Percentiles rank a stretch among this genome's conserved stretches.
Evolutionary conservation across 2,113 vertebrate genomes (phyloP).

Genomic region (Piprites chloris): DNA sequence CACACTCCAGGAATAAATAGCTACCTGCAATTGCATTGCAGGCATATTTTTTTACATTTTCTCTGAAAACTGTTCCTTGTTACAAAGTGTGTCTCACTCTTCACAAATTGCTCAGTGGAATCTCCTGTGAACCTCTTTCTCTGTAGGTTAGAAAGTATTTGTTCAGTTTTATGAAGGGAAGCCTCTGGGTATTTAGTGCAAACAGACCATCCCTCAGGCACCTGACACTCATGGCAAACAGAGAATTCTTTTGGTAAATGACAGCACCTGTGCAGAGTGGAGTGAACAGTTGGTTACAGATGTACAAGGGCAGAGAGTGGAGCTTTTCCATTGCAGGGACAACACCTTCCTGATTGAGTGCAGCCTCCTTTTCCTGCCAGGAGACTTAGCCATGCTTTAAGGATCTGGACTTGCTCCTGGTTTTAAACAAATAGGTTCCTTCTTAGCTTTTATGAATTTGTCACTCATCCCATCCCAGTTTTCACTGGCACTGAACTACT

Average conservation of each 20-base stretch:
- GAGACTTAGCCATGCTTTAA: background rate
- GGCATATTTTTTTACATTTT: background rate
- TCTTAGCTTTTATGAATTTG: background rate
- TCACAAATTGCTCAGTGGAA: constrained; percentile 40
- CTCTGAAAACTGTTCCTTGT: background rate
- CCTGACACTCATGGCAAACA: constrained; percentile 71
- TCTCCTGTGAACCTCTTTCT: constrained; percentile 51
- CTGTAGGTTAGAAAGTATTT: constrained; percentile 69
- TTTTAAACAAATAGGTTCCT: background rate
- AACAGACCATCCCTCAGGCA: constrained; percentile 68
- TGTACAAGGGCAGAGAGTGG: constrained; percentile 35
- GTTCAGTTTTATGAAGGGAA: constrained; percentile 74
- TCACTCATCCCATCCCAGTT: background rate
- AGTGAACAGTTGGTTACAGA: constrained; percentile 61
- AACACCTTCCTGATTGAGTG: accelerated
- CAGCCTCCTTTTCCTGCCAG: background rate
- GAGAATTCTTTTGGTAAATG: constrained; percentile 72
- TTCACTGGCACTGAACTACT: accelerated
- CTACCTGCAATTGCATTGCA: background rate
- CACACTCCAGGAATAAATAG: constrained; percentile 33
- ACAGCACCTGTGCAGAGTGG: constrained; percentile 57
- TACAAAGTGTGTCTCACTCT: constrained; percentile 20
- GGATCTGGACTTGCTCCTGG: background rate
- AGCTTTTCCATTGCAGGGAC: background rate
- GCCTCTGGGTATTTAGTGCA: constrained; percentile 71